Evolutionary conservation across 2,797 vertebrate species (phyloP).

Genomic region (Carduelis carduelis): DNA sequence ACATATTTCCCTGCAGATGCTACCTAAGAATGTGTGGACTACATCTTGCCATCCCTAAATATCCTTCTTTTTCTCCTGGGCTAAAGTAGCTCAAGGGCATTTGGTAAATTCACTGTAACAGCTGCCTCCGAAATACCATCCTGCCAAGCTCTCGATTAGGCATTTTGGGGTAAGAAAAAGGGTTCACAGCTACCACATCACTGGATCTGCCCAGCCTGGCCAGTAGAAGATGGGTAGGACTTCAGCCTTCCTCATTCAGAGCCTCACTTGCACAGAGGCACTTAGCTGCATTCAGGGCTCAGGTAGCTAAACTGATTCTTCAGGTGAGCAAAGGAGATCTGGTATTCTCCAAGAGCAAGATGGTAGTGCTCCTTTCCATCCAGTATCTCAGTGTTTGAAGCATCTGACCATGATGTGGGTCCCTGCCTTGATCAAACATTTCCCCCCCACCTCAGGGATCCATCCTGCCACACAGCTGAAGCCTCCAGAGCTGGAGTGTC

Average conservation of each 20-base stretch:
- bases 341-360: not conserved
- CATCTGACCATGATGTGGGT: not conserved
- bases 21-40: not conserved
- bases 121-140: not conserved
- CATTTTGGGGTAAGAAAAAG: not conserved
- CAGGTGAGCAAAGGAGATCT: not conserved
- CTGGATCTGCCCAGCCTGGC: not conserved
- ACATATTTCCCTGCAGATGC: constrained; percentile 3
- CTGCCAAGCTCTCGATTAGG: not conserved
- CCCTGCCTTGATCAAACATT: not conserved
- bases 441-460: not conserved
- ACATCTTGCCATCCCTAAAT: not conserved
- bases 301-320: not conserved
- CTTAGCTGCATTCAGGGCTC: not conserved
- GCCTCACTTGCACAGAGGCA: not conserved
- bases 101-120: not conserved
- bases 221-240: not conserved
- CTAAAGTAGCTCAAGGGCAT: not conserved
- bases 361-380: not conserved
- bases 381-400: not conserved
- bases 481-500: not conserved
- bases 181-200: not conserved
- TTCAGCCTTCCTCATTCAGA: not conserved
- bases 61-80: not conserved
- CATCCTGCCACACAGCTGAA: rapidly evolving